Evolutionary conservation across 1,140 invertebrate genomes (phyloP).

Genomic region (Rhagoletis pomonella): DNA sequence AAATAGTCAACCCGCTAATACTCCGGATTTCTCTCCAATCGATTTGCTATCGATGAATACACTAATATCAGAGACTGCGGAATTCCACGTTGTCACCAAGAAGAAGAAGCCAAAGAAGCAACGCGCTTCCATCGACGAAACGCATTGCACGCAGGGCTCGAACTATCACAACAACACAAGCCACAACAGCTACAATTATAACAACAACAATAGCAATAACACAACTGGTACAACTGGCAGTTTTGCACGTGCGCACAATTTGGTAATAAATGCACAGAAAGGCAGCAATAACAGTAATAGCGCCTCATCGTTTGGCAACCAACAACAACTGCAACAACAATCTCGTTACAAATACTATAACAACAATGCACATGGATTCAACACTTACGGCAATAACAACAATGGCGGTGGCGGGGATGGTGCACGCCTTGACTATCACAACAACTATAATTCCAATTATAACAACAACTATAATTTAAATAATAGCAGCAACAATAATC

Average conservation of each 20-base stretch:
- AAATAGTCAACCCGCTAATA: not conserved
- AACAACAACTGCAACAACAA: constrained; percentile 38
- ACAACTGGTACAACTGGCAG: not conserved
- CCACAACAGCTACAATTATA: constrained; percentile 45
- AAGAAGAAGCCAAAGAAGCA: constrained; percentile 83
- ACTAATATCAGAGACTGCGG: constrained; percentile 74
- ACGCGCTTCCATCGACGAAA: constrained; percentile 73
- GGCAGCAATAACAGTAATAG: constrained; percentile 15
- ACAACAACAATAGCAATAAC: constrained; percentile 30
- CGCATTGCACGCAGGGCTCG: constrained; percentile 37
- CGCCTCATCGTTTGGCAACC: not conserved
- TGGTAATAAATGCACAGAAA: constrained; percentile 47
- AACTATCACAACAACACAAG: constrained; percentile 17
- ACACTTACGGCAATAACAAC: not conserved
- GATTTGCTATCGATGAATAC: constrained; percentile 58
- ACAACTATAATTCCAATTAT: constrained; percentile 53
- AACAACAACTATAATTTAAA: constrained; percentile 1
- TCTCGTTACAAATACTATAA: constrained; percentile 49
- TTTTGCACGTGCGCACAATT: not conserved
- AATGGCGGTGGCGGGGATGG: not conserved
- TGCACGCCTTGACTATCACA: constrained; percentile 29
- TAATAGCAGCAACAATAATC: constrained; percentile 10
- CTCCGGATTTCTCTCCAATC: constrained; percentile 28
- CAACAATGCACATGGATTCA: constrained; percentile 30
- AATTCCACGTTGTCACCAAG: constrained; percentile 82